A percentile compares a stretch with the other conserved stretches of the same genome.
Evolutionary conservation across 2,797 vertebrate genomes (phyloP).

Genomic region (Cuniculus paca): DNA sequence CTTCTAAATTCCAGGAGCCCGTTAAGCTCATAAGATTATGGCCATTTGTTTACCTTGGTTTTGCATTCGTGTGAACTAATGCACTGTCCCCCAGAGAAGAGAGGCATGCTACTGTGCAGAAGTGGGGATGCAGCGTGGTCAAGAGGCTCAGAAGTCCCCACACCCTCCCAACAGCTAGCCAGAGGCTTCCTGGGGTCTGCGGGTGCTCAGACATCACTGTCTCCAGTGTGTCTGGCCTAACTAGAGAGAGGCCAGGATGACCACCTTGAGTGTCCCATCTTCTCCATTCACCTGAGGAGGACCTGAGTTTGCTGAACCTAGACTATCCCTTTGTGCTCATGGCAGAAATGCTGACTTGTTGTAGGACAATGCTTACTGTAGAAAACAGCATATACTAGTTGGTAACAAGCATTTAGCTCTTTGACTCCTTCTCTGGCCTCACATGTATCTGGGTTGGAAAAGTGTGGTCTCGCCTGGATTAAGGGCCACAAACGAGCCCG

Average conservation of each 20-base stretch:
- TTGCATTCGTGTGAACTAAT: slow-evolving; percentile 27
- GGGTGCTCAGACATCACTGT: background rate
- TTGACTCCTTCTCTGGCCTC: background rate
- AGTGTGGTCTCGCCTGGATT: background rate
- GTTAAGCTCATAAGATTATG: background rate
- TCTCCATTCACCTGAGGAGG: background rate
- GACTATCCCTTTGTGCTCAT: background rate
- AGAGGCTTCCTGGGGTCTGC: too few species aligned
- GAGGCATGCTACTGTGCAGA: background rate
- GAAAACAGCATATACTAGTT: accelerated
- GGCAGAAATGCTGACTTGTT: accelerated
- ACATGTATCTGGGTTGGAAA: too few species aligned
- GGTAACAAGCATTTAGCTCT: background rate
- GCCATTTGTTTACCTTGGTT: background rate
- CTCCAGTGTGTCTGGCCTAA: background rate
- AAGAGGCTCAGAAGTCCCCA: too few species aligned
- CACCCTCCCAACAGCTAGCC: too few species aligned
- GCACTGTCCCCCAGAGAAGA: background rate
- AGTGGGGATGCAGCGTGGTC: accelerated
- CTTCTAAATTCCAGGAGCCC: slow-evolving; percentile 35
- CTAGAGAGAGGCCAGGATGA: background rate
- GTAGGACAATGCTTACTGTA: accelerated
- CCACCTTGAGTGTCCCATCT: background rate
- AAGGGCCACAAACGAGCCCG: too few species aligned
- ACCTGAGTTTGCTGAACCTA: background rate